Evolutionary conservation across 2,888 invertebrate genomes (phyloP).

Genomic region (Nebria brevicollis): DNA sequence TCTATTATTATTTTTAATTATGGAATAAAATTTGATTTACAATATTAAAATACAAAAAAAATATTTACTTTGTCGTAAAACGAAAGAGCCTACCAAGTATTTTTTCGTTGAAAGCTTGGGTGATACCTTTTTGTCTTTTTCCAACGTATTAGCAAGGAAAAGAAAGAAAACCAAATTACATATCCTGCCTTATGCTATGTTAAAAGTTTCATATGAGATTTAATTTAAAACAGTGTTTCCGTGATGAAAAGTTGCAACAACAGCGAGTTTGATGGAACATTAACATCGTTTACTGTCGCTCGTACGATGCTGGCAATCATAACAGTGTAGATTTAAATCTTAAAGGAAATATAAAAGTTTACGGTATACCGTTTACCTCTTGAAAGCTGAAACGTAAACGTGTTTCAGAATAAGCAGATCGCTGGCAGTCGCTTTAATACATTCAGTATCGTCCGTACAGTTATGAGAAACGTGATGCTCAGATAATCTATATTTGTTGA

Average conservation of each 20-base stretch:
- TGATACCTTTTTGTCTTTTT: background rate
- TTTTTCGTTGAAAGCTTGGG: background rate
- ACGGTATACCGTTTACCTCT: constrained; percentile 11
- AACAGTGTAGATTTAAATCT: constrained; percentile 43
- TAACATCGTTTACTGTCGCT: constrained; percentile 44
- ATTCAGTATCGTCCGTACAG: constrained; percentile 12
- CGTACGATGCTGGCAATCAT: constrained; percentile 32
- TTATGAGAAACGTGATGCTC: constrained; percentile 37
- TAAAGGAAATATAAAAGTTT: constrained; percentile 41
- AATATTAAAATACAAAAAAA: too few species aligned
- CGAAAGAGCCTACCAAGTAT: background rate
- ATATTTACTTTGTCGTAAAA: background rate
- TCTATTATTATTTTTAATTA: too few species aligned
- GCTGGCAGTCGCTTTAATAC: background rate
- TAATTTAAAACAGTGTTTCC: constrained; percentile 32
- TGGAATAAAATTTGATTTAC: too few species aligned
- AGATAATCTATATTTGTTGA: background rate
- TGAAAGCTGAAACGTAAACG: constrained; percentile 22
- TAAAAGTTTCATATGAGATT: constrained; percentile 14
- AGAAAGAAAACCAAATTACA: background rate
- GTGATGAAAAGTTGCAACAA: constrained; percentile 22
- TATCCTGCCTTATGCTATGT: background rate
- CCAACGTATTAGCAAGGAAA: background rate
- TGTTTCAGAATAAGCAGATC: constrained; percentile 38
- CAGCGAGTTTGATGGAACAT: constrained; percentile 32